These are phyloP conservation scores for Trypoxylus dichotomus DNA, from an alignment of 1,140 invertebrate genomes.

Conservation along the genomic window DNA sequence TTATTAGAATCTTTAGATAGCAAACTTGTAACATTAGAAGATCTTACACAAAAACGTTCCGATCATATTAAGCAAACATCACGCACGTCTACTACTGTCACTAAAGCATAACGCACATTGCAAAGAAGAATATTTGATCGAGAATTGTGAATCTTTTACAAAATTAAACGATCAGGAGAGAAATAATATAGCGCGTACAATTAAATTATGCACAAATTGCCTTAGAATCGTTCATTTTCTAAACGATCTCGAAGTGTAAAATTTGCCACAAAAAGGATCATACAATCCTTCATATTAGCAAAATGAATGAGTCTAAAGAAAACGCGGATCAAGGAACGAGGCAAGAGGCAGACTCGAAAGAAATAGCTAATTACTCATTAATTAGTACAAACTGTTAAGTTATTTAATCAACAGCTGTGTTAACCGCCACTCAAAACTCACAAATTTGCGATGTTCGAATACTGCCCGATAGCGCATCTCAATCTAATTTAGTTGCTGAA, in stretches of 20 bases:
- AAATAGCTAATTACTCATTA: background rate
- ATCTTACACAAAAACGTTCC: no score
- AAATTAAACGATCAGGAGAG: background rate
- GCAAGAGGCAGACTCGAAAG: background rate
- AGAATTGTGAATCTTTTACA: background rate
- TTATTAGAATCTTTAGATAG: no score
- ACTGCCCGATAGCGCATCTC: background rate
- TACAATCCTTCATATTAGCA: background rate
- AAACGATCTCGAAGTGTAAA: background rate
- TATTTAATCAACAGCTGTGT: background rate
- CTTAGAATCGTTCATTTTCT: slow-evolving; percentile 9
- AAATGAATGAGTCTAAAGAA: no score
- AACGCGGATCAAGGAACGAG: background rate
- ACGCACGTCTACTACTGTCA: background rate
- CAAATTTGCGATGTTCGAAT: background rate
- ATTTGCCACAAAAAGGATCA: no score
- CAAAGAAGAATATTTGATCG: background rate
- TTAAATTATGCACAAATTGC: slow-evolving; percentile 15
- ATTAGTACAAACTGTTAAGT: background rate
- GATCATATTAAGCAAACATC: background rate
- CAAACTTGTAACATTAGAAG: no score
- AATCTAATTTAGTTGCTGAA: background rate
- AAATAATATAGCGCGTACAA: background rate
- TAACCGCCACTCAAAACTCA: background rate
- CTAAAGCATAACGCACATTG: background rate